phyloP scores from a whole-genome alignment of 2,888 invertebrate species.

The Anoplius nigerrimus region DNA sequence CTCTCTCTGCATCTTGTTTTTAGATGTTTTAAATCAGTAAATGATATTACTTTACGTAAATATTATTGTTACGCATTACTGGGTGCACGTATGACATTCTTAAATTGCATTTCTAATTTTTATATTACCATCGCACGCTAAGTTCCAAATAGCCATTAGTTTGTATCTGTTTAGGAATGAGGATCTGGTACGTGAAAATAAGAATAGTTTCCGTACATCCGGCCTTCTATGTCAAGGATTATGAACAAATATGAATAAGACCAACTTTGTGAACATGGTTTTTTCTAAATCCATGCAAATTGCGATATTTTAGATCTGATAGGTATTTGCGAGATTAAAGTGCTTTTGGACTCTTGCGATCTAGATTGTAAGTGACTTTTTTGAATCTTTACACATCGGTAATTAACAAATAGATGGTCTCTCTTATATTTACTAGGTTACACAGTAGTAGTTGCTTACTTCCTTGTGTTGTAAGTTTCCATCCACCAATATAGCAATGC shows the following conservation, averaged over 20 bases:
- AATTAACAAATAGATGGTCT: constrained; percentile 18
- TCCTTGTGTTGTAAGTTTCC: not conserved
- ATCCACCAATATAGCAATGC: constrained; percentile 1
- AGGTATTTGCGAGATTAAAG: constrained; percentile 18
- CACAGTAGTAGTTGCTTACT: constrained; percentile 4
- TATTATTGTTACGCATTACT: no score
- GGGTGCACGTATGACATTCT: no score
- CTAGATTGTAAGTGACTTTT: constrained; percentile 37
- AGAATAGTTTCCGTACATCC: constrained; percentile 35
- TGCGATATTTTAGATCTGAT: constrained; percentile 20
- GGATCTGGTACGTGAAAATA: not conserved
- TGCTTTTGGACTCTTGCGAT: constrained; percentile 18
- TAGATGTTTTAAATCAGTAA: no score
- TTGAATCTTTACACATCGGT: constrained; percentile 37
- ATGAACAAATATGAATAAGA: constrained; percentile 6
- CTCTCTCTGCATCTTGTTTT: no score
- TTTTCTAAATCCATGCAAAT: constrained; percentile 24
- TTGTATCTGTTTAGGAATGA: no score
- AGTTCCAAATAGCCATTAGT: no score
- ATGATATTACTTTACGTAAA: no score
- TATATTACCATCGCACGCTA: no score
- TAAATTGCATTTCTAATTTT: no score
- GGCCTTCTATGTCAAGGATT: constrained; percentile 30
- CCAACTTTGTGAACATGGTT: constrained; percentile 20
- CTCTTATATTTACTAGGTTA: constrained; percentile 1